Evolutionary conservation across 1,140 invertebrate species (phyloP), one percentile per base, ranked within the genome.

Genomic region (Lasioglossum albipes): DNA sequence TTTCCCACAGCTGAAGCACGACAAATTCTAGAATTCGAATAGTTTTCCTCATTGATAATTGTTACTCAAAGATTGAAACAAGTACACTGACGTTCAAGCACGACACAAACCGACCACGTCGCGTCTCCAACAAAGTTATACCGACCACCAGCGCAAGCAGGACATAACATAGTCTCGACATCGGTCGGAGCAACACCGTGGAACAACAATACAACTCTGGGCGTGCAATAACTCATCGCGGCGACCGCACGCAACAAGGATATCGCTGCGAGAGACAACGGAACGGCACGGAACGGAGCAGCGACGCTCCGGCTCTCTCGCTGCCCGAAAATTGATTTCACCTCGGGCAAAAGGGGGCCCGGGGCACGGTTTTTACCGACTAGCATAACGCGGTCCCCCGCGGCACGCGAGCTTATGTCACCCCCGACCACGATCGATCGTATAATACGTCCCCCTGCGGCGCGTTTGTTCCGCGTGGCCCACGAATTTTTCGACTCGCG

Each of bases 391-490:
- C 57, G 73, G 45, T 66, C 22, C 52, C 42, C 61, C 65, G 78
- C 78, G 68, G 78, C 72, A 75, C 71, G 71, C 72, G 78, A 75
- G 13, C 45, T 49, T 13, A 13, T 70, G 22, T 13, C 31, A 5
- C 18, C n/a, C n/a, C 16, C 42, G 72, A 65, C 42, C 54, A 67
- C 20, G 67, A 72, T 79, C 49, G 77, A 77, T 68, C 79, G 68
- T 84, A 81, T 70, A 77, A 67, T 83, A 75, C 77, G 77, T 74
- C 64, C 69, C 52, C 83, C 83, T 59, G 73, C 49, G 69, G 68
- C 20, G 59, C n/a, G 81, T 80, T 85, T 83, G 76, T 86, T 86
- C 68, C 73, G 62, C 83, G 72, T 49, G 52, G 7, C 67, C 42
- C n/a, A 13, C 75, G 59, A 83, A 76, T 69, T 41, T 36, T 13